These are phyloP conservation scores for Coelinius sp. DNA, from an alignment of 2,888 invertebrate species.

Conservation along the genomic window DNA sequence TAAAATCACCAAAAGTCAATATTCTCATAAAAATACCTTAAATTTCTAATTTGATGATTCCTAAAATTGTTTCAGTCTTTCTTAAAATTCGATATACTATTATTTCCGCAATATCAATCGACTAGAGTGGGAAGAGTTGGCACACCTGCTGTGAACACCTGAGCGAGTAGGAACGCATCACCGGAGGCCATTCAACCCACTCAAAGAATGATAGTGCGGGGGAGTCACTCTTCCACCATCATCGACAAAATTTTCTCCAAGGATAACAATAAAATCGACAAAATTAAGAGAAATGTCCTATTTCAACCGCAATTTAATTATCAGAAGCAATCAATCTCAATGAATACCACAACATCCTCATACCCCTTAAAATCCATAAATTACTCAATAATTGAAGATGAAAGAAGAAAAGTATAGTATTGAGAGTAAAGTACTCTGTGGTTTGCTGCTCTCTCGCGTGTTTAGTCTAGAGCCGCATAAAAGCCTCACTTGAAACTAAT, in stretches of 20 bases:
- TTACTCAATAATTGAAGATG: slow-evolving; percentile 14
- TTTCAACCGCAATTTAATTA: too few relatives aligned
- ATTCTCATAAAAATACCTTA: neutral
- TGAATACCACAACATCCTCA: neutral
- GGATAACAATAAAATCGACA: neutral
- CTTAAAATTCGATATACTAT: neutral
- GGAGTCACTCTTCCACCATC: neutral
- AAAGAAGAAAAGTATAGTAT: neutral
- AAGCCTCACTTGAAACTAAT: slow-evolving; percentile 19
- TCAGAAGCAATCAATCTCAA: neutral
- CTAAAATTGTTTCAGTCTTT: neutral
- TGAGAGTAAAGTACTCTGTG: slow-evolving; percentile 13
- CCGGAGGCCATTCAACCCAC: slow-evolving; percentile 46
- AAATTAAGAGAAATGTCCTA: neutral
- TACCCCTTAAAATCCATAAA: neutral
- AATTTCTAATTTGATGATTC: neutral
- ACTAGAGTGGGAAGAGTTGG: slow-evolving; percentile 8
- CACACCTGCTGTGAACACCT: slow-evolving; percentile 49
- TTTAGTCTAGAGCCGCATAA: slow-evolving; percentile 15
- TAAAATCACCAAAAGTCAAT: neutral
- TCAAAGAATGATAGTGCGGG: slow-evolving; percentile 12
- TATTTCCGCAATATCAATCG: neutral
- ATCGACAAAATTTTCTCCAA: neutral
- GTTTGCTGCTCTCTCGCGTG: slow-evolving; percentile 14
- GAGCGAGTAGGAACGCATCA: slow-evolving; percentile 34